These are phyloP conservation scores for Drepanosiphum platanoidis DNA, from an alignment of 2,888 invertebrate genomes.

Conservation along the genomic window DNA sequence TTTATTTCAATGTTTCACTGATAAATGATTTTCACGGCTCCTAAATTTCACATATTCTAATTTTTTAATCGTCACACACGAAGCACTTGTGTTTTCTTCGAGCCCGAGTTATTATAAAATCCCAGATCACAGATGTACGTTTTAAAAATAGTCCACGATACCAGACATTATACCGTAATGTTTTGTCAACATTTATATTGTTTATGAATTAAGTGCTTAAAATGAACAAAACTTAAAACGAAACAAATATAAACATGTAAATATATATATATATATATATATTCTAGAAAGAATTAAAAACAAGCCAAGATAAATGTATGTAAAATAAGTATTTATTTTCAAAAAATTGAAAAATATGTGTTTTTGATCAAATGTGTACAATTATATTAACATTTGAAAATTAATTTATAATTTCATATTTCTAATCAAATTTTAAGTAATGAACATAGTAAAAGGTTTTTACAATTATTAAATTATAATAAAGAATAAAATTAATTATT, in stretches of 20 bases:
- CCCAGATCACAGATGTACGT: no score
- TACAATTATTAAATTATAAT: neutral
- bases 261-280: no score
- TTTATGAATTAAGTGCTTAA: neutral
- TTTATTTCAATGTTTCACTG: no score
- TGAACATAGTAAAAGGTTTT: neutral
- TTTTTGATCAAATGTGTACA: neutral
- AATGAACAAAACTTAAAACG: neutral
- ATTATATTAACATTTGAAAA: neutral
- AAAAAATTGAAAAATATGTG: neutral
- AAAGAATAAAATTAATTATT: constrained; percentile 8
- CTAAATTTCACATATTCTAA: no score
- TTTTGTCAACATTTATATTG: neutral
- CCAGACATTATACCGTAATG: neutral
- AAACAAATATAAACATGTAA: neutral
- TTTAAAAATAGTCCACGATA: no score
- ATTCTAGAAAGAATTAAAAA: neutral
- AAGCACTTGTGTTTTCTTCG: no score
- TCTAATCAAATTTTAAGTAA: neutral
- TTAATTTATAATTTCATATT: neutral
- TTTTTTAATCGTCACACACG: no score
- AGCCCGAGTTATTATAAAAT: no score
- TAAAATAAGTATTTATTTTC: neutral
- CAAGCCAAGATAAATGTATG: neutral
- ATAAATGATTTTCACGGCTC: no score